Conservation (phyloP, 2,113 vertebrate genomes). For the Anhinga rufa region DNA sequence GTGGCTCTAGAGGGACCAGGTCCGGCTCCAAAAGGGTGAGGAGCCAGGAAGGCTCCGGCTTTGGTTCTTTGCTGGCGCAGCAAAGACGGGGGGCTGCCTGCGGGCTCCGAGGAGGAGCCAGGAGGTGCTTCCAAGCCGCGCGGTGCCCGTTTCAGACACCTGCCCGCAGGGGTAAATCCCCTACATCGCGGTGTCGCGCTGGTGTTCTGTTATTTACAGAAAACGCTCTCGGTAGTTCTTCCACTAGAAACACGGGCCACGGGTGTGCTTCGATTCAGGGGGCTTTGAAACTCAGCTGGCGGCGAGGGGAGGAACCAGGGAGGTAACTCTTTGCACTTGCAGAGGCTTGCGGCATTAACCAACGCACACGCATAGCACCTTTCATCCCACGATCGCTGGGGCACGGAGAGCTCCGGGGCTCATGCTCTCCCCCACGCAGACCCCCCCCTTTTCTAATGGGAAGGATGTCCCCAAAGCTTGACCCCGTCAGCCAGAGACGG, state of each 20-base stretch:
- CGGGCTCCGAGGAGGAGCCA: not conserved
- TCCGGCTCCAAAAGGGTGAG: not conserved
- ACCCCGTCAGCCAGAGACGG: not conserved
- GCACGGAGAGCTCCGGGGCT: not conserved
- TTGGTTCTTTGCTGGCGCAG: not conserved
- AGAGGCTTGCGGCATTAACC: not conserved
- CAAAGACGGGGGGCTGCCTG: not conserved
- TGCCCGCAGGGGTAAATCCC: not conserved
- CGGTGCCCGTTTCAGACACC: not conserved
- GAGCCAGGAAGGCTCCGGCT: not conserved
- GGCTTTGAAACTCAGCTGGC: not conserved
- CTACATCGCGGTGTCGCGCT: fast-evolving
- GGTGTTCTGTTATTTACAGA: fast-evolving
- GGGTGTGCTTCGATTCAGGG: not conserved
- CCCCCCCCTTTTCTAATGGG: not conserved
- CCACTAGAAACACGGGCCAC: fast-evolving
- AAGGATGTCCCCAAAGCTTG: not conserved
- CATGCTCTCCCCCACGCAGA: not conserved
- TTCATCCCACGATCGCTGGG: not conserved
- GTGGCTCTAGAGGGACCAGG: not conserved
- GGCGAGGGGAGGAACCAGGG: not conserved
- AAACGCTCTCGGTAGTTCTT: not conserved
- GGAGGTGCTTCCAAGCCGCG: not conserved
- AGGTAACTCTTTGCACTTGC: not conserved
- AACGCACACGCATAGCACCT: not conserved